These are phyloP conservation scores for Trimorus sp. DNA, from an alignment of 2,888 invertebrate genomes.

Conservation along the genomic window DNA sequence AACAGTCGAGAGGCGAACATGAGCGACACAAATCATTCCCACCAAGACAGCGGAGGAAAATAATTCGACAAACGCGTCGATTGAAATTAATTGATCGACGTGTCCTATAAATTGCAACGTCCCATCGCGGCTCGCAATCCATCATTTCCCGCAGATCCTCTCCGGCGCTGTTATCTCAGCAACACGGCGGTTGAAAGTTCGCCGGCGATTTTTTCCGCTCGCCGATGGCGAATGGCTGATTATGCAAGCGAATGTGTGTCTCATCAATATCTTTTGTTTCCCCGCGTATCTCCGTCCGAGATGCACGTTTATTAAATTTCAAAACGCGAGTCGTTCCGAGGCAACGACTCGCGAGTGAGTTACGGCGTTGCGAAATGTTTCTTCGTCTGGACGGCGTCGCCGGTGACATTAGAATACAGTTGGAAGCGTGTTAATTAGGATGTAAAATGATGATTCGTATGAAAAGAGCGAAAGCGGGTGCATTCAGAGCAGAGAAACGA, in stretches of 20 bases:
- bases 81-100: no score
- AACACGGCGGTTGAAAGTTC: not conserved
- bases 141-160: no score
- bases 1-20: no score
- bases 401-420: constrained; percentile 21
- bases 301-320: constrained; percentile 3
- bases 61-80: no score
- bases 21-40: no score
- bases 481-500: constrained; percentile 51
- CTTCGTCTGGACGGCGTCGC: no score
- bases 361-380: no score
- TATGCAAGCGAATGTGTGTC: constrained; percentile 1
- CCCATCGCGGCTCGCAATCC: not conserved
- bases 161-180: no score
- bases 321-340: no score
- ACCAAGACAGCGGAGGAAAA: no score
- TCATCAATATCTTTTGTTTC: constrained; percentile 27
- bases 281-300: constrained; percentile 2
- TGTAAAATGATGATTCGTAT: constrained; percentile 38
- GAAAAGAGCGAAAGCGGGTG: constrained; percentile 49
- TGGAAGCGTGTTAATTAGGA: constrained; percentile 60
- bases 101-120: no score
- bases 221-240: not conserved
- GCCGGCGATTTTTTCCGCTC: constrained; percentile 1
- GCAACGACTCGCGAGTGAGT: no score